Percentiles rank a stretch among this genome's conserved stretches.
phyloP scores from a whole-genome alignment of 2,888 invertebrate species.

The Pseudanteris insignis region DNA sequence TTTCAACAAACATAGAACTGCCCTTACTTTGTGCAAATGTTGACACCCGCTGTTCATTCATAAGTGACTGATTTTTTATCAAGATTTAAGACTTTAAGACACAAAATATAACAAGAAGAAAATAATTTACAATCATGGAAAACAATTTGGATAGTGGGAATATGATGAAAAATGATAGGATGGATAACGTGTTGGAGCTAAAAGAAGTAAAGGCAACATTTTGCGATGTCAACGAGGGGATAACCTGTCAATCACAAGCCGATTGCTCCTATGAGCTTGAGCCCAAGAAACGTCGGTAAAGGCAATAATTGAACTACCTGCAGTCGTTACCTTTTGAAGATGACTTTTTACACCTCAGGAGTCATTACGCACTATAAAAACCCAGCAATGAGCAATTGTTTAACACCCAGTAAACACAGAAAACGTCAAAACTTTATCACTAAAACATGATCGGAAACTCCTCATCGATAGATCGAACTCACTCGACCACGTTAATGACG shows the following conservation, averaged over 20 bases:
- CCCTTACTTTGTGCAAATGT: no score
- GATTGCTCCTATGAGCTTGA: conserved; percentile 24
- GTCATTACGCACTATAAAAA: conserved; percentile 28
- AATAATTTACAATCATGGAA: no score
- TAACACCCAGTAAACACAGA: conserved; percentile 33
- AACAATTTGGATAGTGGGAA: no score
- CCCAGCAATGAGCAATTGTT: conserved; percentile 19
- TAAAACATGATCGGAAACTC: conserved; percentile 48
- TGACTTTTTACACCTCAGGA: conserved; percentile 1
- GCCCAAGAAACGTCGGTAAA: conserved; percentile 24
- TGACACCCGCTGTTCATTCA: no score
- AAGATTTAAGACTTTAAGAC: no score
- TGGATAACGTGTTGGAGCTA: no score
- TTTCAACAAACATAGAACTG: no score
- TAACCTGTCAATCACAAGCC: conserved; percentile 46
- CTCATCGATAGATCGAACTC: conserved; percentile 46
- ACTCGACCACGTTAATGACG: conserved; percentile 46
- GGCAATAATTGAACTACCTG: conserved; percentile 27
- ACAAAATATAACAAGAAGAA: no score
- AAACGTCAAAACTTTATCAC: conserved; percentile 46
- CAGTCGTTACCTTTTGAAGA: conserved; percentile 31
- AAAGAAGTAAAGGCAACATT: background rate
- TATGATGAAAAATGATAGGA: no score
- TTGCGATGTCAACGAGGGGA: conserved; percentile 32
- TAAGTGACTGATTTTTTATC: no score